A percentile compares a stretch with the other conserved stretches of the same genome.
Evolutionary conservation across 2,797 vertebrate species (phyloP).

Genomic region (Crocodylus rhombifer): DNA sequence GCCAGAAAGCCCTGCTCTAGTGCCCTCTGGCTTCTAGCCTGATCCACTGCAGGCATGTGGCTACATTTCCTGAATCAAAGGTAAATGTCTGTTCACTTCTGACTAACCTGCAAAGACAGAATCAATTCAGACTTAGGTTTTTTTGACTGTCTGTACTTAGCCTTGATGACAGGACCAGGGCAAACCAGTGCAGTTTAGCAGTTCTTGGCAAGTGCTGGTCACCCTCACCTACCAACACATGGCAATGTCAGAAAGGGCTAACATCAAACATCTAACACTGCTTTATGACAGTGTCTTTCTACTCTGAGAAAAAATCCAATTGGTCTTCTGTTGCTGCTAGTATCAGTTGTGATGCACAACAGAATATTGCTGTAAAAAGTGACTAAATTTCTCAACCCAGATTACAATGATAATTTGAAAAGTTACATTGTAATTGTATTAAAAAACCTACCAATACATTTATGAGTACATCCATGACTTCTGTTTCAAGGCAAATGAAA

Average conservation of each 20-base stretch:
- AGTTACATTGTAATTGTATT: not conserved
- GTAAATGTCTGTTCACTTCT: too few relatives aligned
- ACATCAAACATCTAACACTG: not conserved
- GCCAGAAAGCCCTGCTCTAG: too few relatives aligned
- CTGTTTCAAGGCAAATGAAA: slow-evolving; percentile 1
- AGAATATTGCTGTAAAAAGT: not conserved
- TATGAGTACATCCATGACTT: not conserved
- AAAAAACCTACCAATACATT: not conserved
- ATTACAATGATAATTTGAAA: not conserved
- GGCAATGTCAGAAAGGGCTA: not conserved
- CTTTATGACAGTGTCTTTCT: fast-evolving
- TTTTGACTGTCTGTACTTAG: not conserved
- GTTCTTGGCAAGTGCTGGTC: not conserved
- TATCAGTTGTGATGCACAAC: not conserved
- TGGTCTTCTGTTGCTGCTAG: fast-evolving
- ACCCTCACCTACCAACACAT: not conserved
- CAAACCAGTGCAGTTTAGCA: not conserved
- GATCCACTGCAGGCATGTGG: too few relatives aligned
- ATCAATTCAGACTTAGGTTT: too few relatives aligned
- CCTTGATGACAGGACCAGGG: not conserved
- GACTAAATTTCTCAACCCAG: not conserved
- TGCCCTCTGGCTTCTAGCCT: too few relatives aligned
- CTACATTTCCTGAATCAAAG: too few relatives aligned
- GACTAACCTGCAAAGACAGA: too few relatives aligned
- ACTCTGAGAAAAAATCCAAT: not conserved